These are phyloP conservation scores for Crotalus tigris DNA, from an alignment of 2,113 vertebrate species.

Conservation along the genomic window DNA sequence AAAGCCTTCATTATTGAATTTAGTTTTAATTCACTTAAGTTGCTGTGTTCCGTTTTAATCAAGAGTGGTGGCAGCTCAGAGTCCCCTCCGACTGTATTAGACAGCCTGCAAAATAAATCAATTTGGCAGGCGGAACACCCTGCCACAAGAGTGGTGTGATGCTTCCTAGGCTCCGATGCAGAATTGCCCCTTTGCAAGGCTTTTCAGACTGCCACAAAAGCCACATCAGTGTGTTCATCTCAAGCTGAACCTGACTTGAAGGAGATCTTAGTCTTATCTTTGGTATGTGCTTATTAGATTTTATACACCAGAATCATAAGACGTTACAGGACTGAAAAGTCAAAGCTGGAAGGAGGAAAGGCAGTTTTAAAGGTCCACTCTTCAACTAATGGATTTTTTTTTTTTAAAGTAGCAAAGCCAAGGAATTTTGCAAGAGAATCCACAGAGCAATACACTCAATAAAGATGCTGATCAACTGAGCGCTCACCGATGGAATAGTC, in stretches of 20 bases:
- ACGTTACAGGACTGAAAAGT: no score
- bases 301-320: no score
- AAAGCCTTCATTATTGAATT: neutral
- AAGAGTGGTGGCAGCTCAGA: neutral
- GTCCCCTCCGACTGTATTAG: neutral
- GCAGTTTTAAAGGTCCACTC: no score
- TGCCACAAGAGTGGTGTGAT: neutral
- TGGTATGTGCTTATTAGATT: no score
- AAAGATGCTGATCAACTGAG: no score
- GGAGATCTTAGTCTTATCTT: no score
- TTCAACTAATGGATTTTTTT: no score
- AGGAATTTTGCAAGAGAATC: no score
- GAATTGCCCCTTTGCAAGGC: neutral
- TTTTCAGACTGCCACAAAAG: neutral
- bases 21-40: neutral
- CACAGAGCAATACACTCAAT: no score
- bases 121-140: neutral
- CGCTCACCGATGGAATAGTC: no score
- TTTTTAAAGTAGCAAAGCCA: no score
- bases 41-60: neutral
- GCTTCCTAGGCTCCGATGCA: neutral
- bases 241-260: neutral
- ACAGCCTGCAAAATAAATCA: neutral
- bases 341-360: no score
- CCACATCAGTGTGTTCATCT: neutral